Base-by-base conservation (phyloP, 2,888 invertebrate species). In the Leptopilina syphax region DNA sequence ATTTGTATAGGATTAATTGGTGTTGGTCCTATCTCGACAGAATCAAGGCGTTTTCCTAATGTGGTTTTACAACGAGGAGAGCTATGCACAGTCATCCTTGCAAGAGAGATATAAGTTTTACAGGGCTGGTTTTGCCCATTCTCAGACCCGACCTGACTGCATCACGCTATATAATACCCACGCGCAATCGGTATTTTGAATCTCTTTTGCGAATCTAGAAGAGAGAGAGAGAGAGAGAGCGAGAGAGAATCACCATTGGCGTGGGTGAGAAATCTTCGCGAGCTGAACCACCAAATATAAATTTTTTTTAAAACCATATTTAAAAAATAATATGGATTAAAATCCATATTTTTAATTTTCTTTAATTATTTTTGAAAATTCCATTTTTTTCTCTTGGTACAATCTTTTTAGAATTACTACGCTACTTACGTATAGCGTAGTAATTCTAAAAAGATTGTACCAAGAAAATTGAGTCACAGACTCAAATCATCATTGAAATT, bases 1-100 rank as follows among this genome's bases (percentile, higher is more conserved):
- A 73, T 60, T 73, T 34, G 73, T 73, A 73, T 73, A 57, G 73
- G 18, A 57, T 73, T 73, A 73, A 73, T 73, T 73, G 73, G 73
- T 34, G 41, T n/a, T 60, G 73, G 57, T 57, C 73, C 73, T 73
- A 73, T 73, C 73, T 54, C 34, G 41, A 57, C 54, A 57, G 73
- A 73, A 73, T 73, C 73, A 73, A 73, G 73, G 73, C 57, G 57
- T 60, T 73, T 73, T 73, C 73, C 73, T 73, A 73, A 73, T 73
- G 73, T 34, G 57, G 73, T 73, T 50, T 73, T 73, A 73, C 34
- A 9, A 34, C 73, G 34, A 73, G 73, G 13, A 47, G 9, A 44
- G 12, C 50, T 50, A 50, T 73, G 73, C 73, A 73, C 18, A 73
- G 73, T 73, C 73, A 73, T 57, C 57, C 41, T 73, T 47, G 73